Evolutionary conservation across 2,113 vertebrate genomes (phyloP).

Genomic region (Saimiri boliviensis): DNA sequence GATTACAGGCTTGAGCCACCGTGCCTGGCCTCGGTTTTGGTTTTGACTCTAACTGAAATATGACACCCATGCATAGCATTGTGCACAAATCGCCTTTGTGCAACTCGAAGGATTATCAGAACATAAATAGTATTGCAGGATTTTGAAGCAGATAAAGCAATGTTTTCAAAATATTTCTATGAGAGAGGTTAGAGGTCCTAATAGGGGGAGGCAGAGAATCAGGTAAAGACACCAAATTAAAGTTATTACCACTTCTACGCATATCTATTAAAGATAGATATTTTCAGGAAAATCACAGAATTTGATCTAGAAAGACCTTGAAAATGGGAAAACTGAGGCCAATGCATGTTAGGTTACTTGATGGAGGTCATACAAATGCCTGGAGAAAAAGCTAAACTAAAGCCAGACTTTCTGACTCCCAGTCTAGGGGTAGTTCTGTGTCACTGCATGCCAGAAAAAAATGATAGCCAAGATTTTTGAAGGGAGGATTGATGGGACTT

Average conservation of each 20-base stretch:
- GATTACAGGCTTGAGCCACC: too few species aligned
- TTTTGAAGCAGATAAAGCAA: not conserved
- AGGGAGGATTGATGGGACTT: not conserved
- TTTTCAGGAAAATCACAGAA: not conserved
- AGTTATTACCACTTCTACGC: not conserved
- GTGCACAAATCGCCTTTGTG: not conserved
- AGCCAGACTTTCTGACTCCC: not conserved
- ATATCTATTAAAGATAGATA: not conserved
- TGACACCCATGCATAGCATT: not conserved
- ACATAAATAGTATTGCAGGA: not conserved
- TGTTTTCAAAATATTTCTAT: not conserved
- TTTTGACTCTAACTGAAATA: not conserved
- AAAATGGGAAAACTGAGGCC: not conserved
- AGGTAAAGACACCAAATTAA: not conserved
- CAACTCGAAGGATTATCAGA: not conserved
- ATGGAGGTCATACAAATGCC: not conserved
- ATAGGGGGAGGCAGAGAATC: not conserved
- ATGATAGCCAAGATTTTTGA: not conserved
- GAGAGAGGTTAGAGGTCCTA: not conserved
- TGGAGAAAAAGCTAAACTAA: not conserved
- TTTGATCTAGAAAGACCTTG: not conserved
- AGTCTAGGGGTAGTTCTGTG: not conserved
- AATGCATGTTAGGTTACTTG: not conserved
- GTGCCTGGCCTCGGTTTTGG: too few species aligned
- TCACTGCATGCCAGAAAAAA: not conserved